A percentile compares a stretch with the other conserved stretches of the same genome.
Conservation (phyloP, 2,888 invertebrate species). For the Ormyrus nitidulus region DNA sequence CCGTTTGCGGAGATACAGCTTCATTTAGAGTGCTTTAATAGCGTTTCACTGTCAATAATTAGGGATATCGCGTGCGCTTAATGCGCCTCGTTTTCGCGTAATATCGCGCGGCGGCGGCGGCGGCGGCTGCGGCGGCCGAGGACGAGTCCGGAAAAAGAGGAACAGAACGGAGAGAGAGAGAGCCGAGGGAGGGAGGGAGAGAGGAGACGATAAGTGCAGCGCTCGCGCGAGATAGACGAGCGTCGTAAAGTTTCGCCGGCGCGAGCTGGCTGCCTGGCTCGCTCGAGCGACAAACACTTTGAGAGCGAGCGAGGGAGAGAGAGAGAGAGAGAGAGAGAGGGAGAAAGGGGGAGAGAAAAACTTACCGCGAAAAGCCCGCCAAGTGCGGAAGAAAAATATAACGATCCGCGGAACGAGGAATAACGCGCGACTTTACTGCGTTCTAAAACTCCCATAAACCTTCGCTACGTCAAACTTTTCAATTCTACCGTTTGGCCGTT, state of each 20-base stretch:
- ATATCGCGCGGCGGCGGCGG: background rate
- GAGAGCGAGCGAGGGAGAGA: conserved; percentile 57
- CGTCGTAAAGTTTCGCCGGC: conserved; percentile 47
- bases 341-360: conserved; percentile 61
- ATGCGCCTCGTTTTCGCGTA: conserved; percentile 30
- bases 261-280: conserved; percentile 40
- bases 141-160: background rate
- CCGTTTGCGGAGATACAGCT: conserved; percentile 33
- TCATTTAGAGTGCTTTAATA: conserved; percentile 55
- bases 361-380: conserved; percentile 58
- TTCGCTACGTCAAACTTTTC: conserved; percentile 72
- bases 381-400: conserved; percentile 68
- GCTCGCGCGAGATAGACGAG: conserved; percentile 37
- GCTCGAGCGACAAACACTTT: conserved; percentile 66
- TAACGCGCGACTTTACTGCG: conserved; percentile 72
- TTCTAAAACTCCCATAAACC: conserved; percentile 73
- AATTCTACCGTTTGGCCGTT: conserved; percentile 66
- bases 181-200: background rate
- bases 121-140: background rate
- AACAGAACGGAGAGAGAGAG: background rate
- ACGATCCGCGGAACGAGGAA: conserved; percentile 69
- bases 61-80: conserved; percentile 45
- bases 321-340: conserved; percentile 8
- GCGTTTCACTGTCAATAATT: conserved; percentile 54
- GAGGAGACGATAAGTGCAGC: conserved; percentile 39